Evolutionary conservation across 2,888 invertebrate species (phyloP), one percentile per base, ranked within the genome.

Genomic region (Aradus depressus): DNA sequence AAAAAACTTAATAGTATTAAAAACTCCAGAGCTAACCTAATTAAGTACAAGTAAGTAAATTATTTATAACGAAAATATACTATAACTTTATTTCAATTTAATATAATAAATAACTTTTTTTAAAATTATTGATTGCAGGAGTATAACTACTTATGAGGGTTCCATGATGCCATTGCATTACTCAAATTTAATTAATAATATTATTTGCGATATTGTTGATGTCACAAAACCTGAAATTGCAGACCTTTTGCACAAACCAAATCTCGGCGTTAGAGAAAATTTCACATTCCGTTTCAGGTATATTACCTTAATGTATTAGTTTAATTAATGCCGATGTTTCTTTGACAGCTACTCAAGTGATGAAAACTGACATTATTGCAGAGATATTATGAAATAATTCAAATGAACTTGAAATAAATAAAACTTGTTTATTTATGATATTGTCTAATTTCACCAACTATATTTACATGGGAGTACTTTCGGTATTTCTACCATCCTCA

Each of bases 261-360:
- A 59, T 31, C 51, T 44, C 16, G 38, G 45, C 38, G 43, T 48
- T 4, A 43, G 58, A 12, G 51, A 53, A 26, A 57, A 70, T 52
- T 61, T 70, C 26, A 60, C 81, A 32, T 80, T 79, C 60, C 77
- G 80, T 3, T 74, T 82, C 48, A 79, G 76, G 82, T 81, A 66
- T n/a, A n/a, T n/a, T n/a, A n/a, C n/a, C n/a, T n/a, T n/a, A n/a
- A n/a, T n/a, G n/a, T n/a, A n/a, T n/a, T n/a, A n/a, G n/a, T n/a
- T n/a, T n/a, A n/a, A n/a, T n/a, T n/a, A n/a, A n/a, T n/a, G n/a
- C n/a, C n/a, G n/a, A n/a, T n/a, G n/a, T n/a, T n/a, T n/a, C n/a
- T n/a, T n/a, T n/a, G n/a, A n/a, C n/a, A n/a, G n/a, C n/a, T n/a
- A n/a, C n/a, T n/a, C n/a, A n/a, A n/a, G n/a, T n/a, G n/a, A n/a